Evolutionary conservation across 2,888 invertebrate species (phyloP).

Genomic region (Onthophagus sagittarius): DNA sequence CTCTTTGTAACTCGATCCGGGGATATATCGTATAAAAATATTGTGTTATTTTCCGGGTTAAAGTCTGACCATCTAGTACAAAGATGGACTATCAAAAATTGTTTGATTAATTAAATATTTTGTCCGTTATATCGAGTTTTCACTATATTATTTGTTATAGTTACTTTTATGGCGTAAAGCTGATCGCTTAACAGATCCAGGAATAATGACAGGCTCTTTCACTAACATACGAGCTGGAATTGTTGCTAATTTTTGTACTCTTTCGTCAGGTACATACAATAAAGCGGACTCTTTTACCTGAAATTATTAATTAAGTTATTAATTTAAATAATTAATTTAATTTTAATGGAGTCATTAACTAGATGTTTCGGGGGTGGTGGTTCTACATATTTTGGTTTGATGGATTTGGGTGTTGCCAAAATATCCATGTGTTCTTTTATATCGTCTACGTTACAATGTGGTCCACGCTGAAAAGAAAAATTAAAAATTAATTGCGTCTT

Average conservation of each 20-base stretch:
- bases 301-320: conserved; percentile 17
- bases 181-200: conserved; percentile 25
- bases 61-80: too few species aligned
- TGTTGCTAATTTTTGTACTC: conserved; percentile 48
- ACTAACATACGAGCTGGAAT: conserved; percentile 38
- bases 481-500: not conserved
- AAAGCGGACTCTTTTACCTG: conserved; percentile 49
- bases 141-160: not conserved
- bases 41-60: too few species aligned
- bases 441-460: conserved; percentile 14
- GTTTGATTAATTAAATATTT: too few species aligned
- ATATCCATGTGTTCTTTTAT: conserved; percentile 18
- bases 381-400: not conserved
- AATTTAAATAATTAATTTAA: not conserved
- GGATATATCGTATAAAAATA: too few species aligned
- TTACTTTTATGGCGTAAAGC: conserved; percentile 23
- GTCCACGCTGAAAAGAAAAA: not conserved
- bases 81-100: too few species aligned
- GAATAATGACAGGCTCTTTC: conserved; percentile 20
- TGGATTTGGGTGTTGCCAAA: conserved; percentile 24
- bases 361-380: not conserved
- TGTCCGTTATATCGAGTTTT: too few species aligned
- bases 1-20: too few species aligned
- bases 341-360: not conserved
- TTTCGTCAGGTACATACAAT: conserved; percentile 48